A percentile compares a stretch with the other conserved stretches of the same genome.
Evolutionary conservation across 2,888 invertebrate genomes (phyloP).

Genomic region (Laspeyria flexula): DNA sequence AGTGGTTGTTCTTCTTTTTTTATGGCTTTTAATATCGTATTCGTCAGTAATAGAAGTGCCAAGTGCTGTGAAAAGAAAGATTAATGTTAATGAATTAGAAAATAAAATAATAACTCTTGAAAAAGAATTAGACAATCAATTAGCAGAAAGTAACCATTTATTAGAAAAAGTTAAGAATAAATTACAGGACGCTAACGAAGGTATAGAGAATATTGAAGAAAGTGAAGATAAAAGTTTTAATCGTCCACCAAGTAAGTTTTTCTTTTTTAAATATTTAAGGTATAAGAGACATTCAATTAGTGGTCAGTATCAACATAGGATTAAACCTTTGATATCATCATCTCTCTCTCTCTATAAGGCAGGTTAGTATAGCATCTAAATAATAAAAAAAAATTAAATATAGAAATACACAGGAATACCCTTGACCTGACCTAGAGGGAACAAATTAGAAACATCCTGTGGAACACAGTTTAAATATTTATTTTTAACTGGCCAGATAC

Average conservation of each 20-base stretch:
- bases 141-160: conserved; percentile 62
- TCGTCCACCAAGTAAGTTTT: conserved; percentile 16
- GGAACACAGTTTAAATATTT: no score
- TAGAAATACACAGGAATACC: no score
- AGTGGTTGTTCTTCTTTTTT: conserved; percentile 48
- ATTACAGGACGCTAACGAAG: conserved; percentile 46
- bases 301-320: no score
- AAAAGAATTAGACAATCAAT: conserved; percentile 56
- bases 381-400: no score
- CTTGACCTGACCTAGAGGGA: no score
- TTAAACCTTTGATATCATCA: no score
- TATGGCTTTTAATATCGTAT: conserved; percentile 69
- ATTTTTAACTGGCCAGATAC: no score
- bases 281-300: no score
- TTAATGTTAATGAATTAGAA: conserved; percentile 54
- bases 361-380: no score
- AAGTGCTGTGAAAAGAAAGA: conserved; percentile 29
- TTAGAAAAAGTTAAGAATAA: conserved; percentile 59
- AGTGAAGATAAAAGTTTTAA: conserved; percentile 33
- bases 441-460: no score
- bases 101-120: conserved; percentile 59
- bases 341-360: no score
- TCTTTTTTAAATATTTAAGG: not conserved
- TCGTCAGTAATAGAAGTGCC: conserved; percentile 61
- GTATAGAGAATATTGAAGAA: conserved; percentile 15